Base-by-base conservation (phyloP, 2,888 invertebrate genomes). In the Drepana falcataria region DNA sequence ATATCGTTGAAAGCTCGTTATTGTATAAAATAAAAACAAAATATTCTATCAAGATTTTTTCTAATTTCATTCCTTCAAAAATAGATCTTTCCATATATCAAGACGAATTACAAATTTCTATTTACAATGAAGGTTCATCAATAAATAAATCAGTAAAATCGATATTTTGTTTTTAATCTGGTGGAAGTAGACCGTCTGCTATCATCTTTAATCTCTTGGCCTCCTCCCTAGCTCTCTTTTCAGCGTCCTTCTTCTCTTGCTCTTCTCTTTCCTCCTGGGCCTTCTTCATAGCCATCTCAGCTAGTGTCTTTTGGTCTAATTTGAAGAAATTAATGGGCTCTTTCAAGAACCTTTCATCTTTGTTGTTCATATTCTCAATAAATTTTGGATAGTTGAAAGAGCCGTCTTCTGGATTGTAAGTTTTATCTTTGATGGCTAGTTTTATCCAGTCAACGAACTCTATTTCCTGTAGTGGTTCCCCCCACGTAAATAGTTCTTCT, bases 321-420 rank as follows among this genome's bases (percentile, higher is more conserved):
- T 90, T 91, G 55, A 85, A 91, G 77, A 69, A 91, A 68, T 91
- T 91, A 4, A 90, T 73, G 0, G 91, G 91, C 59, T 91, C 91
- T 48, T 78, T 74, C 7, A 80, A 66, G 63, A 78, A 87, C 56
- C 73, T 83, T 34, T 55, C 63, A 59, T 91, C 91, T 52, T 81
- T 88, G 9, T 62, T 68, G 53, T 90, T 91, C 87, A 91, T 87
- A 53, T 81, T 83, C 52, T 91, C 91, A 21, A 91, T 75, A 66
- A 90, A 91, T 64, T 85, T 87, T 0, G 70, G 70, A 51, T 88
- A 87, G 35, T 70, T 66, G 40, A 91, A 77, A 2, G 59, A 59
- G 0, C 85, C 83, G 5, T 80, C 79, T 67, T 83, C 79, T 1
- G 68, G 47, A 55, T 81, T 79, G 9, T 75, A 81, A 0, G 83